Percentiles rank a stretch among this genome's conserved stretches.
Conservation (phyloP, 2,888 invertebrate genomes). For the Doris montereyensis region DNA sequence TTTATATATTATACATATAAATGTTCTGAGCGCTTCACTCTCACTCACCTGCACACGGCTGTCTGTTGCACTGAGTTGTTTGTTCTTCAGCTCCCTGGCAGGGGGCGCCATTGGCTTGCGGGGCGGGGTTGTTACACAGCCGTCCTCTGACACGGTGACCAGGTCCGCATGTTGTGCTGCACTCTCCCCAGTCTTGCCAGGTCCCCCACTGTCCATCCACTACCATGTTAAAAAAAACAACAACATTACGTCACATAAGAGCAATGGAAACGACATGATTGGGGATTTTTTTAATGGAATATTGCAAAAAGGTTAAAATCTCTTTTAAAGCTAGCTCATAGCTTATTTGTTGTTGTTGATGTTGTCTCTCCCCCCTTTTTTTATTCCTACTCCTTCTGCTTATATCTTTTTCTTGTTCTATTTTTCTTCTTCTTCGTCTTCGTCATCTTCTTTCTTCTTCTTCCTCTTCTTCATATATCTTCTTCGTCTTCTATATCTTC, state of each 20-base stretch:
- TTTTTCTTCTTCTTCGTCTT: not conserved
- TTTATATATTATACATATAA: too few relatives aligned
- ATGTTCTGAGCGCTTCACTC: too few relatives aligned
- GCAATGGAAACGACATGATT: too few relatives aligned
- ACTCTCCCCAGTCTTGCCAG: constrained; percentile 78
- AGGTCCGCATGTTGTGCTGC: constrained; percentile 76
- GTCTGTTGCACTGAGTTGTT: constrained; percentile 54
- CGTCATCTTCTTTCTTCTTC: constrained; percentile 6
- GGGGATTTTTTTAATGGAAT: too few relatives aligned
- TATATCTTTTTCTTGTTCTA: constrained; percentile 2
- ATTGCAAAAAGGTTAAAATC: too few relatives aligned
- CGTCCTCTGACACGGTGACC: constrained; percentile 76
- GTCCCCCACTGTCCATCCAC: constrained; percentile 74
- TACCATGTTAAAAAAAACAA: too few relatives aligned
- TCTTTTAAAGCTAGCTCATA: too few relatives aligned
- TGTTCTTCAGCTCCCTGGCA: constrained; percentile 72
- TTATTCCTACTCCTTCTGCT: not conserved
- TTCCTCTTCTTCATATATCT: constrained; percentile 17
- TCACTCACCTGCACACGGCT: constrained; percentile 66
- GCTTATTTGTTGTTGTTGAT: too few relatives aligned
- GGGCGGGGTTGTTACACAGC: constrained; percentile 74
- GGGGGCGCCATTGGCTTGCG: constrained; percentile 72
- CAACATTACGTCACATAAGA: too few relatives aligned
- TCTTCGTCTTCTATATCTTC: constrained; percentile 17
- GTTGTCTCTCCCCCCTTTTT: not conserved